Percentiles rank a stretch among this genome's conserved stretches.
Conservation (phyloP, 1,140 invertebrate genomes). For the Macrosteles quadrilineatus region DNA sequence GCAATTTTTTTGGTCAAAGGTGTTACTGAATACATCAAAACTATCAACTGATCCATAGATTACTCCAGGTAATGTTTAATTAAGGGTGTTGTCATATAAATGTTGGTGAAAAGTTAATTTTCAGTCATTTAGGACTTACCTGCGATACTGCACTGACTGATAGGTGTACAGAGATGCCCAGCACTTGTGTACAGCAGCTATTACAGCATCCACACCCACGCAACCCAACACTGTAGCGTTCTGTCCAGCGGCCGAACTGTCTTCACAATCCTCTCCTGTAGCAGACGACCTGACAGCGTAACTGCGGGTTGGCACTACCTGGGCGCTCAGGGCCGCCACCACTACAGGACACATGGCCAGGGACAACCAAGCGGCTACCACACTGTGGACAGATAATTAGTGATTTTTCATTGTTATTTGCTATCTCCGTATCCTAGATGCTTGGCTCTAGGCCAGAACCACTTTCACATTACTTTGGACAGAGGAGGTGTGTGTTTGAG, state of each 20-base stretch:
- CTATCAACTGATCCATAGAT: too few relatives aligned
- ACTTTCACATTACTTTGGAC: too few relatives aligned
- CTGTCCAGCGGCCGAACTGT: constrained; percentile 81
- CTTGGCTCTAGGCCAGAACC: too few relatives aligned
- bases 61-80: too few relatives aligned
- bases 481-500: too few relatives aligned
- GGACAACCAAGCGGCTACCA: constrained; percentile 24
- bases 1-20: too few relatives aligned
- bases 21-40: too few relatives aligned
- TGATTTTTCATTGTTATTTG: too few relatives aligned
- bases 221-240: constrained; percentile 76
- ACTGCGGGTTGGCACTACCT: not conserved
- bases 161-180: constrained; percentile 79
- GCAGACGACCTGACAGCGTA: constrained; percentile 64
- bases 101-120: too few relatives aligned
- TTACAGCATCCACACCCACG: constrained; percentile 54
- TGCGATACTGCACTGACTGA: constrained; percentile 72
- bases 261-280: constrained; percentile 74
- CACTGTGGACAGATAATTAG: constrained; percentile 18
- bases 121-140: too few relatives aligned
- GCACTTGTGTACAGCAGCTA: constrained; percentile 64
- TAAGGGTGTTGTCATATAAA: too few relatives aligned
- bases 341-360: constrained; percentile 8
- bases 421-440: too few relatives aligned
- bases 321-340: not conserved